Percentiles rank a stretch among this genome's conserved stretches.
Evolutionary conservation across 2,888 invertebrate species (phyloP).

Genomic region (Lypha dubia): DNA sequence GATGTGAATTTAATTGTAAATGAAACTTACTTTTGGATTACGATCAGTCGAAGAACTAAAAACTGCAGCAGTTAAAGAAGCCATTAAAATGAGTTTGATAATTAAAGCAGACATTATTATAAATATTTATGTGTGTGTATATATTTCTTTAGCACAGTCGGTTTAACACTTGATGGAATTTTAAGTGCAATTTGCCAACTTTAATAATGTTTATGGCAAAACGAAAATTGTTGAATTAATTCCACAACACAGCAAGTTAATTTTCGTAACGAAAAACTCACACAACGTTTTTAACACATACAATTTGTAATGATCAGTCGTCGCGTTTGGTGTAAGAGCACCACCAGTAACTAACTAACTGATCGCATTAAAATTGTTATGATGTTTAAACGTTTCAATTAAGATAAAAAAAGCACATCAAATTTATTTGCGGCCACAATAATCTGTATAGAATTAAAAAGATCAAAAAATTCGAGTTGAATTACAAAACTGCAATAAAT

Average conservation of each 20-base stretch:
- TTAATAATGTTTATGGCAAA: conserved; percentile 18
- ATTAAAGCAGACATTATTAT: conserved; percentile 54
- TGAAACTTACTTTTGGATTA: conserved; percentile 66
- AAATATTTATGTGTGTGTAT: conserved; percentile 8
- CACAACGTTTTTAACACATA: conserved; percentile 32
- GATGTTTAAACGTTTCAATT: conserved; percentile 20
- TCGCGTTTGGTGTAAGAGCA: neutral
- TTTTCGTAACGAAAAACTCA: conserved; percentile 34
- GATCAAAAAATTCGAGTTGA: neutral
- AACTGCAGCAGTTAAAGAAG: conserved; percentile 44
- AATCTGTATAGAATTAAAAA: conserved; percentile 22
- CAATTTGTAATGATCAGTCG: conserved; percentile 10
- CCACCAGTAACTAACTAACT: conserved; percentile 15
- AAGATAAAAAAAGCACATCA: neutral
- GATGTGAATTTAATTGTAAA: neutral
- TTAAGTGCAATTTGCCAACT: conserved; percentile 36
- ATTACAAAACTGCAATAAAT: conserved; percentile 26
- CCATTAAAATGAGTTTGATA: conserved; percentile 58
- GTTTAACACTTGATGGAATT: conserved; percentile 49
- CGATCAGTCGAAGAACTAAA: conserved; percentile 57
- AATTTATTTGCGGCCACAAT: conserved; percentile 8
- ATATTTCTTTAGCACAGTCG: conserved; percentile 10
- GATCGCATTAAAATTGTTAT: conserved; percentile 10
- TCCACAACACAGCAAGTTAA: conserved; percentile 31
- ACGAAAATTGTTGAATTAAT: conserved; percentile 43